A percentile compares a stretch with the other conserved stretches of the same genome.
Conservation (phyloP, 1,140 invertebrate genomes). For the Dendroctonus valens region DNA sequence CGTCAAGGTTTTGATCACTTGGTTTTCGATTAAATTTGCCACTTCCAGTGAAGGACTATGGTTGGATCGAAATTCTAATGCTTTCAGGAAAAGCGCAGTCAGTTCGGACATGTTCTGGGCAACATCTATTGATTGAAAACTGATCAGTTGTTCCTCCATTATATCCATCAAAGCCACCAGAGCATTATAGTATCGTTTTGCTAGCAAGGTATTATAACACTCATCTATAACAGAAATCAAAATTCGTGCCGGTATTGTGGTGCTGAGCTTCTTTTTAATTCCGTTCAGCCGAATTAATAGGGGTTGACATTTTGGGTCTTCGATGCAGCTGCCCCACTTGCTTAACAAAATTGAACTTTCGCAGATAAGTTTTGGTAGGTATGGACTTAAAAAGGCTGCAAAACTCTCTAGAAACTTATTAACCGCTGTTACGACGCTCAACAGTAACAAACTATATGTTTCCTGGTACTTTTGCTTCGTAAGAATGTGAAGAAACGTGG, state of each 20-base stretch:
- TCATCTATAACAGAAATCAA: constrained; percentile 72
- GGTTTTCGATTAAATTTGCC: constrained; percentile 62
- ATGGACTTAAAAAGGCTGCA: constrained; percentile 79
- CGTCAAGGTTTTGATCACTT: constrained; percentile 72
- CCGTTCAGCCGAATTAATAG: constrained; percentile 59
- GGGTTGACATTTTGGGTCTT: constrained; percentile 56
- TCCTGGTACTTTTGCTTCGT: constrained; percentile 53
- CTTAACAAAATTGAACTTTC: constrained; percentile 61
- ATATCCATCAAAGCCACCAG: constrained; percentile 72
- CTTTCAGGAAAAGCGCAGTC: constrained; percentile 71
- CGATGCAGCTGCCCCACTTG: constrained; percentile 50
- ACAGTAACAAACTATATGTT: constrained; percentile 49
- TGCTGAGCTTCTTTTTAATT: constrained; percentile 68
- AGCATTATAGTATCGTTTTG: constrained; percentile 59
- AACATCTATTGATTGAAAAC: constrained; percentile 60
- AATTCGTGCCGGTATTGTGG: constrained; percentile 67
- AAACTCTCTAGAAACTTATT: constrained; percentile 79
- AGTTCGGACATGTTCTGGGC: constrained; percentile 63
- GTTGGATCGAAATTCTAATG: constrained; percentile 68
- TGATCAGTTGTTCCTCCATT: constrained; percentile 66
- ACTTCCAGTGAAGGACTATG: constrained; percentile 48
- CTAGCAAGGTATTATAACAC: constrained; percentile 63
- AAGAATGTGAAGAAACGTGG: constrained; percentile 67
- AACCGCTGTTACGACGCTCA: constrained; percentile 63
- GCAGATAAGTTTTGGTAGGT: constrained; percentile 72